These are phyloP conservation scores for Sitta europaea DNA, from an alignment of 2,113 vertebrate species.

Conservation along the genomic window DNA sequence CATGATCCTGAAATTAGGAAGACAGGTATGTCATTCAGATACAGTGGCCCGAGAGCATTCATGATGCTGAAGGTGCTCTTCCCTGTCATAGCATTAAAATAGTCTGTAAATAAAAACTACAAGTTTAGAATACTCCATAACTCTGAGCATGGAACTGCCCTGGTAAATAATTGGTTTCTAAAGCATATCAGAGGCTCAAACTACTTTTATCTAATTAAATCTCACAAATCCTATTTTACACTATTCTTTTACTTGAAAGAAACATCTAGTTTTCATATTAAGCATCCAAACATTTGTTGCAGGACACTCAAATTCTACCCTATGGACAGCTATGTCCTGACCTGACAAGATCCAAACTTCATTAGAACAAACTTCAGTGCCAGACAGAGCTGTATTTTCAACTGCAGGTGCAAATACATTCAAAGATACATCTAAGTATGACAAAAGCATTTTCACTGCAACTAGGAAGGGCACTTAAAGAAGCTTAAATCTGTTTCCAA, in stretches of 20 bases:
- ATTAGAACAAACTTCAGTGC: background rate
- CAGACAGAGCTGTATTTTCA: background rate
- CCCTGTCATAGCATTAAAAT: background rate
- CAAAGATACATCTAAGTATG: background rate
- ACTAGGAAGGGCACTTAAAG: background rate
- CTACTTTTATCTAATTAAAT: background rate
- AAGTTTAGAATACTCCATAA: background rate
- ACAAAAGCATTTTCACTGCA: background rate
- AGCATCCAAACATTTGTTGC: background rate
- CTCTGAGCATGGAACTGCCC: background rate
- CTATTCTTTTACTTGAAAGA: background rate
- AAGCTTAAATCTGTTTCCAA: background rate
- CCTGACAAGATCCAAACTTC: background rate
- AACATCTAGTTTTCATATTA: background rate
- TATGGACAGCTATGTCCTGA: background rate
- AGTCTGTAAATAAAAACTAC: background rate
- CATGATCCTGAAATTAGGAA: slow-evolving; percentile 84
- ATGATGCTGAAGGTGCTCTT: background rate
- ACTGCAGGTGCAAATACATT: background rate
- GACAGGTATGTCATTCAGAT: background rate
- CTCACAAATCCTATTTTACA: accelerated
- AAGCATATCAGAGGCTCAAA: background rate
- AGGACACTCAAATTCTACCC: background rate
- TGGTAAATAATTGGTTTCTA: background rate
- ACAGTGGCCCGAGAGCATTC: accelerated